phyloP scores from a whole-genome alignment of 92 coral and sea anemone species.

The Epizoanthus fatuus region DNA sequence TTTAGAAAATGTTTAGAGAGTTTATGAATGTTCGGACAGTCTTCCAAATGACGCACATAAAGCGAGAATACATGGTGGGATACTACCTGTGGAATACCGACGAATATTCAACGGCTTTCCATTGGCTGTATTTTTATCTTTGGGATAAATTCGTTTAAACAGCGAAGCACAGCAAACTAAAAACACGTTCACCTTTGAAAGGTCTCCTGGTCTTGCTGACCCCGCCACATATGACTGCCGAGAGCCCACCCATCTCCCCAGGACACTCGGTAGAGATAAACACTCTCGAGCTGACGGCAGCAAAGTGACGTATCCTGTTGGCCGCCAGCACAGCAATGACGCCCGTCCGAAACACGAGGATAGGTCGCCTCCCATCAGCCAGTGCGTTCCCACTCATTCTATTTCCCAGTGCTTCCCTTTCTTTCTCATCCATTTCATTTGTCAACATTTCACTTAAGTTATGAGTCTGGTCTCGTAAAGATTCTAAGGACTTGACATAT shows the following conservation, averaged over 20 bases:
- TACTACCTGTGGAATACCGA: too few relatives aligned
- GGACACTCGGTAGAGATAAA: conserved; percentile 91
- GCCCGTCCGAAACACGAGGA: conserved; percentile 88
- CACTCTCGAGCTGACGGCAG: conserved; percentile 67
- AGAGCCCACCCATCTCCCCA: conserved; percentile 88
- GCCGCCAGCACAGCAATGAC: conserved; percentile 94
- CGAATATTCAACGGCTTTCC: too few relatives aligned
- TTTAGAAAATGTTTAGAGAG: too few relatives aligned
- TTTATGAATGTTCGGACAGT: too few relatives aligned
- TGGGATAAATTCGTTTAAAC: too few relatives aligned
- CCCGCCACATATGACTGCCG: conserved; percentile 86
- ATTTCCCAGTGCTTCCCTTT: conserved; percentile 50
- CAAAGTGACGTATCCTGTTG: conserved; percentile 87
- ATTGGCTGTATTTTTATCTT: too few relatives aligned
- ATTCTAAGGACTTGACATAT: conserved; percentile 74
- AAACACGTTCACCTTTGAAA: conserved; percentile 77
- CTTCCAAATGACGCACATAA: too few relatives aligned
- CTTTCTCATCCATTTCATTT: conserved; percentile 84
- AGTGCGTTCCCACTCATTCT: conserved; percentile 17
- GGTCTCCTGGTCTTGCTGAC: conserved; percentile 46
- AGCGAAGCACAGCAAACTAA: neutral
- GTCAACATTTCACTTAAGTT: conserved; percentile 91
- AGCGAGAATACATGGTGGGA: too few relatives aligned
- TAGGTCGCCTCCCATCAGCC: conserved; percentile 79
- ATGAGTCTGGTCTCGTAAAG: conserved; percentile 82